Base-by-base conservation (phyloP, 1,140 invertebrate genomes). In the Dufourea novaeangliae region DNA sequence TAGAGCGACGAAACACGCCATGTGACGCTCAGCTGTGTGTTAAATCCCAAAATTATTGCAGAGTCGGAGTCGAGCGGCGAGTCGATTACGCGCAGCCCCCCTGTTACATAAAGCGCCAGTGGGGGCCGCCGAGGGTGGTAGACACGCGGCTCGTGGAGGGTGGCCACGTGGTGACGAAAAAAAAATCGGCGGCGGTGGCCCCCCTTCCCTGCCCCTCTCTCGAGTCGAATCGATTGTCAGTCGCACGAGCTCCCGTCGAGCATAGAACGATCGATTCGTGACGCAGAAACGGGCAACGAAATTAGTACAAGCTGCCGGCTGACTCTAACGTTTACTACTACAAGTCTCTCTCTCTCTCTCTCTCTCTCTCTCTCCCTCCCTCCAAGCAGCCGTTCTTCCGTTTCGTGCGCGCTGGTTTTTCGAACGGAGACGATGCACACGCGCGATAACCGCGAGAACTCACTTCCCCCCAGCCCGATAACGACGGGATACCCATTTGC, bases 31-130 rank as follows among this genome's bases (percentile, higher is more conserved):
- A 89, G 90, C 87, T 90, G 90, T 89, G 88, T 81, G 77, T 85
- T 87, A 90, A 89, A 90, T 87, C 87, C 86, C 78, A 76, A 89
- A 90, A 91, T 90, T 90, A 91, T 88, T 87, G 74, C 80, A 11
- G 29, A 7, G 20, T 17, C 46, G 6, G 41, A 34, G 29, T 56
- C 20, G 27, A 25, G 20, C 0, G 14, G 56, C 57, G 37, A 52
- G 39, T 83, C 76, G 80, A 83, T 83, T 79, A 70, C 46, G 29
- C 27, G 37, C 37, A 46, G 50, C 37, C 73, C 61, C 37, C 73
- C 61, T 41, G 62, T 77, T 66, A 52, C 22, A 70, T 57, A 74
- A 78, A 82, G 62, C 68, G 27, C 8, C n/a, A n/a, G n/a, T n/a
- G n/a, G 27, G 14, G 54, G 12, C 20, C 2, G 25, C 29, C 29